Conservation (phyloP, 1,140 invertebrate genomes). For the Caenorhabditis inopinata region DNA sequence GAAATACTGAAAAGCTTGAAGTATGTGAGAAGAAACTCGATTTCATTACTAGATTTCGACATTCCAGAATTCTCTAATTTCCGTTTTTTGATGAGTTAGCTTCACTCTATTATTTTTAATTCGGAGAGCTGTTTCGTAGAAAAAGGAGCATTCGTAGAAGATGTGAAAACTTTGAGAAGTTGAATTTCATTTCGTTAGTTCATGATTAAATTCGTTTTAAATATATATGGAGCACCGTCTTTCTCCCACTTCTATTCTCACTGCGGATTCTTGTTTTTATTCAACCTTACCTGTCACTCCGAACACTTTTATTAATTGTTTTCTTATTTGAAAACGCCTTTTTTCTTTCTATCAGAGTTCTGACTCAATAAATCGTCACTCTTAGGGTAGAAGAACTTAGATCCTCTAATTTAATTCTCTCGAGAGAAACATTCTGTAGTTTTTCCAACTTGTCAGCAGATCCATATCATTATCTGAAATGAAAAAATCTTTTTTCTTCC, state of each 20-base stretch:
- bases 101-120: too few relatives aligned
- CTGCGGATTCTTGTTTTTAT: neutral
- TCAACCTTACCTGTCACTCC: neutral
- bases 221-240: too few relatives aligned
- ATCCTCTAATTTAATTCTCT: conserved; percentile 21
- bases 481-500: neutral
- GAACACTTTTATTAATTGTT: conserved; percentile 19
- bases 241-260: too few relatives aligned
- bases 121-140: too few relatives aligned
- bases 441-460: conserved; percentile 12
- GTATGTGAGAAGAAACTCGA: too few relatives aligned
- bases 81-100: neutral
- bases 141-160: too few relatives aligned
- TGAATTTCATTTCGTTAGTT: too few relatives aligned
- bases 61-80: too few relatives aligned
- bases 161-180: too few relatives aligned
- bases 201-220: too few relatives aligned
- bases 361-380: neutral
- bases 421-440: neutral
- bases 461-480: neutral
- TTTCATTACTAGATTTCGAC: too few relatives aligned
- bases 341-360: conserved; percentile 7
- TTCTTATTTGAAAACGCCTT: neutral
- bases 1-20: too few relatives aligned
- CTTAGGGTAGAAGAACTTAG: conserved; percentile 15